Evolutionary conservation across 2,113 vertebrate species (phyloP), one percentile per base, ranked within the genome.

Genomic region (Cyprinodon variegatus): DNA sequence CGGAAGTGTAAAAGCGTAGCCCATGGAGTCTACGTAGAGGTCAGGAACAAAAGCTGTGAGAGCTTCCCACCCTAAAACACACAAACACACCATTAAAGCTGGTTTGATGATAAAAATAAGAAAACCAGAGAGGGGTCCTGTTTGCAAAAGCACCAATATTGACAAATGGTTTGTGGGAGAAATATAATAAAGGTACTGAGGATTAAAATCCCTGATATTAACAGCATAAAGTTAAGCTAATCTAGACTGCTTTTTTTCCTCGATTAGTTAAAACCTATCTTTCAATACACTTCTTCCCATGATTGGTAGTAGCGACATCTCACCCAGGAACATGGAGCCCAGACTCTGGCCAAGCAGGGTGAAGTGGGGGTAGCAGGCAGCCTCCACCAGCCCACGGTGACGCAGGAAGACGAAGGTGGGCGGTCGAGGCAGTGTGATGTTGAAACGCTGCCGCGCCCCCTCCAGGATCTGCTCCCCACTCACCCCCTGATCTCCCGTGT

Each of bases 21-120:
- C 97, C 97, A 98, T 98, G 0, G 97, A 98, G 84, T 99, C 97
- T 3, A 98, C 94, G 62, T 95, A 98, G 74, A 99, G 61, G 69
- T 99, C 96, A 0, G 97, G 97, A 64, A 95, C 92, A 1, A 95
- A 95, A 38, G 96, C 92, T 0, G 88, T 86, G 65, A 99, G 94
- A 1, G 97, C 97, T 92, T 99, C 96, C 96, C 96, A 98, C 71
- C 96, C 89, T 89, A n/a, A 39, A 61, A 80, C 68, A 65, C 65
- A 64, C 29, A 75, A 7, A 53, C 71, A 74, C 15, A 53, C 5
- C 10, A 14, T 2, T 8, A 14, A 7, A 53, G 41, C 20, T 10
- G 20, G 2, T 64, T 41, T 17, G 29, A 29, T 20, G 4, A 3
- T 39, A 43, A 11, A 12, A 12, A 43, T 39, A 41, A 65, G 40